Evolutionary conservation across 35 echinoderm and acorn worm species (phyloP).

Genomic region (Chiridota heheva): DNA sequence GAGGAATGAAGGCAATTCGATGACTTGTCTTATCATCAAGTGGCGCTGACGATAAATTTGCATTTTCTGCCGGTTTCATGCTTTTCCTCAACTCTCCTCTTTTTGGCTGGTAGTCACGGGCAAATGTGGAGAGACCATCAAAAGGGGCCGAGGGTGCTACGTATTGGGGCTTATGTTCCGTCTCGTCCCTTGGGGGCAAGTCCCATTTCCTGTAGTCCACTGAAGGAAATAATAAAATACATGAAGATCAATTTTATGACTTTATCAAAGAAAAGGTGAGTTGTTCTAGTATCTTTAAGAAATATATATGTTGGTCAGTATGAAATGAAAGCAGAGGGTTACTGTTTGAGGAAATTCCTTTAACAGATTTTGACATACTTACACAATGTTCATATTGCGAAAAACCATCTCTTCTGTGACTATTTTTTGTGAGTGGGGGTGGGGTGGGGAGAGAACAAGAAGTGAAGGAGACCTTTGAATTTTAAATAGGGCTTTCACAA

Average conservation of each 20-base stretch:
- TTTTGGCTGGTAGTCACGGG: conserved; percentile 81
- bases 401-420: no score
- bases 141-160: conserved; percentile 84
- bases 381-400: no score
- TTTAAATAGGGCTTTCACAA: no score
- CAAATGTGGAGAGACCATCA: conserved; percentile 90
- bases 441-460: no score
- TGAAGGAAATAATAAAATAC: conserved; percentile 20
- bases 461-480: no score
- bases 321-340: no score
- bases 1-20: conserved; percentile 74
- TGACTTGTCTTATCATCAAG: conserved; percentile 93
- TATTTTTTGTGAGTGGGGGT: no score
- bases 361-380: no score
- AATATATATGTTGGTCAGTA: not conserved
- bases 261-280: not conserved
- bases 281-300: not conserved
- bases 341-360: no score
- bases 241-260: not conserved
- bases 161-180: conserved; percentile 56
- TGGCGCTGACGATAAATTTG: conserved; percentile 63
- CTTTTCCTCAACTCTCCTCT: conserved; percentile 59
- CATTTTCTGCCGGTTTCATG: conserved; percentile 68
- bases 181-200: conserved; percentile 65
- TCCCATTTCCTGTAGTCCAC: conserved; percentile 96